Conservation (phyloP, 2,113 vertebrate genomes). For the Kryptolebias marmoratus region DNA sequence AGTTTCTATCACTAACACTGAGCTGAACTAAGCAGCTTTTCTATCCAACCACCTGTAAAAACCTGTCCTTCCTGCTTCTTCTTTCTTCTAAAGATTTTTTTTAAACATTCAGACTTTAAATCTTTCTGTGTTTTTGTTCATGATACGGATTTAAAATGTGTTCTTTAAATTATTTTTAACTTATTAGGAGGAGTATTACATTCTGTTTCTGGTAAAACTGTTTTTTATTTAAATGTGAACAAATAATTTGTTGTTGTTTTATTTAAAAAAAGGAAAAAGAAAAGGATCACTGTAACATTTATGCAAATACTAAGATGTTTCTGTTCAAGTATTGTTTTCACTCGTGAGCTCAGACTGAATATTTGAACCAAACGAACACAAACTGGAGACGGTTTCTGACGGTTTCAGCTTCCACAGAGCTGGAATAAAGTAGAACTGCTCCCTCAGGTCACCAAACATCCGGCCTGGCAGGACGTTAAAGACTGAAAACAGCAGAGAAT, state of each 20-base stretch:
- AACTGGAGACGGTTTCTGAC: conserved; percentile 17
- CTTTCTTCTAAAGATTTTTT: conserved; percentile 63
- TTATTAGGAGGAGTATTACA: conserved; percentile 76
- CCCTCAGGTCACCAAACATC: no score
- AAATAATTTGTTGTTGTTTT: conserved; percentile 27
- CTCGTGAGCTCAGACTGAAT: conserved; percentile 48
- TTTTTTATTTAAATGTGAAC: conserved; percentile 40
- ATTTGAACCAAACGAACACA: conserved; percentile 16
- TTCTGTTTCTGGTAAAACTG: conserved; percentile 43
- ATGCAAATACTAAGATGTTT: conserved; percentile 12
- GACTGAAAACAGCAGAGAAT: no score
- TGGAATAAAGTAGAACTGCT: conserved; percentile 24
- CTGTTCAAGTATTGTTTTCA: conserved; percentile 51
- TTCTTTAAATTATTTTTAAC: conserved; percentile 79
- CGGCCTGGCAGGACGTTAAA: no score
- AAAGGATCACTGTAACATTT: conserved; percentile 32
- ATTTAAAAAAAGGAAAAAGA: neutral
- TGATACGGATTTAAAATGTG: conserved; percentile 59
- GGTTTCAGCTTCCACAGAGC: conserved; percentile 43
- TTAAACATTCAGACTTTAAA: conserved; percentile 46
- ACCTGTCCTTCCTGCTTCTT: conserved; percentile 63
- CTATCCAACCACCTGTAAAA: conserved; percentile 69
- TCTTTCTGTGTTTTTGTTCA: conserved; percentile 23
- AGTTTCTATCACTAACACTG: conserved; percentile 81
- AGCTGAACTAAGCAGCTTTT: conserved; percentile 76